phyloP scores from a whole-genome alignment of 1,140 invertebrate species.

The Platyscapa corneri region DNA sequence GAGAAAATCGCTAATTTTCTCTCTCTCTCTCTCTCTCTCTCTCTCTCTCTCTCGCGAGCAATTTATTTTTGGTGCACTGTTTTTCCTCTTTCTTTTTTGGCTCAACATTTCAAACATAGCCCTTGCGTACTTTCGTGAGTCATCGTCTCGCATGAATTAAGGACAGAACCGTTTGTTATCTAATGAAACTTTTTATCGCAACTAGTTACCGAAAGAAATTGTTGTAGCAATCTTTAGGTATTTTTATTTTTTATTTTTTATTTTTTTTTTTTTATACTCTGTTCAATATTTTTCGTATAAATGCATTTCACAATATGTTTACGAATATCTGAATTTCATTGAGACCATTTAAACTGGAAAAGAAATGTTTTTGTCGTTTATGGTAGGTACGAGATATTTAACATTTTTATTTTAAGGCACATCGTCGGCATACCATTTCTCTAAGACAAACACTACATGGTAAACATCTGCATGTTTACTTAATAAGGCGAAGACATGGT shows the following conservation, averaged over 20 bases:
- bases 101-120: constrained; percentile 9
- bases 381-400: background rate
- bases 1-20: constrained; percentile 49
- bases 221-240: background rate
- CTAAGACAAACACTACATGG: constrained; percentile 5
- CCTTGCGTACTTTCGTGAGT: background rate
- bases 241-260: too few species aligned
- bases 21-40: background rate
- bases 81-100: background rate
- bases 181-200: constrained; percentile 16
- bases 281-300: background rate
- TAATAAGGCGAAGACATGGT: constrained; percentile 3
- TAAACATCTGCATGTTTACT: constrained; percentile 13
- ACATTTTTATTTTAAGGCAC: background rate
- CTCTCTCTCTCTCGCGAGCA: background rate
- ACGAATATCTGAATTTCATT: background rate
- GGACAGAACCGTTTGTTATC: background rate
- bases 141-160: constrained; percentile 10
- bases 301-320: too few species aligned
- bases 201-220: too few species aligned
- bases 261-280: too few species aligned
- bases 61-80: constrained; percentile 31
- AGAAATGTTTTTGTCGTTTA: too few species aligned
- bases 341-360: too few species aligned
- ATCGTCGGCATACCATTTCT: background rate